Base-by-base conservation (phyloP, 2,888 invertebrate species). In the Drosophila rubida region DNA sequence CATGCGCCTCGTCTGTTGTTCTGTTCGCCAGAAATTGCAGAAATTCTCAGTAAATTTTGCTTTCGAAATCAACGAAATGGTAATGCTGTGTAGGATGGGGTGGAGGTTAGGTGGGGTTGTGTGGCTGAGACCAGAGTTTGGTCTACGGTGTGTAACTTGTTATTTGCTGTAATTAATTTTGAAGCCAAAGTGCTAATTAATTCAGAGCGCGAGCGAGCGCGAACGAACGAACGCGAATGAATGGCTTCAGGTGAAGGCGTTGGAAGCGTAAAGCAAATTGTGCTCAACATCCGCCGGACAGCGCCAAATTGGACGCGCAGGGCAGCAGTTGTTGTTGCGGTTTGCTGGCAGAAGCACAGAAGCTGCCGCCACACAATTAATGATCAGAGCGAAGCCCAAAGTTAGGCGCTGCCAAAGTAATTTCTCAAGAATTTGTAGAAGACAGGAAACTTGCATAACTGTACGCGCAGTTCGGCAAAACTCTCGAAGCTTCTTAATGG, bases 381-480 rank as follows among this genome's bases (percentile, higher is more conserved):
- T 70, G 66, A 49, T 44, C 69, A 67, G 46, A 41, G 63, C 55
- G 22, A 62, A 79, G 58, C 59, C 55, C 37, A 70, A 68, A 63
- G 46, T 64, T 19, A 75, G 50, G 59, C 68, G 60, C 53, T 65
- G 53, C 55, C 49, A 55, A 55, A 50, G 62, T 58, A 66, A 82
- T 82, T 83, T 83, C 64, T 68, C 48, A 82, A 54, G 82, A 87
- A 83, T 77, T 71, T 65, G n/a, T 27, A 32, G 45, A 45, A 51
- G 67, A 61, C 85, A 85, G 86, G 85, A 82, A 85, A 67, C 82
- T 82, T 82, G 80, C 88, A 82, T 82, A 82, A 87, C 87, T 80
- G 80, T 80, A 75, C 74, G 50, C 35, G 41, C 51, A 57, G 16
- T 45, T 68, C 60, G 64, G 66, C 77, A 44, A 79, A 58, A 41